Percentiles rank a stretch among this genome's conserved stretches.
phyloP scores from a whole-genome alignment of 1,140 invertebrate genomes.

The Conopomorpha cramerella region DNA sequence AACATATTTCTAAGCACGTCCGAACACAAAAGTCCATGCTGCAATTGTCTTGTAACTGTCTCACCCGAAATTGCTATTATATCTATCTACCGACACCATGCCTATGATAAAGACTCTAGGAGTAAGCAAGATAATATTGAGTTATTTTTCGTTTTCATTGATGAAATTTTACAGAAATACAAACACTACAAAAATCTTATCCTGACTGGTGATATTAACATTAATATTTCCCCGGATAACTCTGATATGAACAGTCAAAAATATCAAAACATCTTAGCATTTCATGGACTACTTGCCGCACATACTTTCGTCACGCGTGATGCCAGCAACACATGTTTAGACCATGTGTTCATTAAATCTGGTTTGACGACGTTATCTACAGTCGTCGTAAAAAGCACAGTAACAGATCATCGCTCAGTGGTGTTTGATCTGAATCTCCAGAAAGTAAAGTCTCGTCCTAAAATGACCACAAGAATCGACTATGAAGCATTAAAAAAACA shows the following conservation, averaged over 20 bases:
- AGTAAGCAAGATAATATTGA: neutral
- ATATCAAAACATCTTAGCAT: neutral
- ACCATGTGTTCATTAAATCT: neutral
- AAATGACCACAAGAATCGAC: neutral
- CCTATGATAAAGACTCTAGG: neutral
- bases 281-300: neutral
- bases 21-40: neutral
- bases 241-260: neutral
- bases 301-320: neutral
- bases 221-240: neutral
- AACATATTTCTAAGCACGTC: neutral
- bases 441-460: neutral
- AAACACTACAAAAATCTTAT: neutral
- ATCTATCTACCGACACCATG: neutral
- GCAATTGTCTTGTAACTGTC: neutral
- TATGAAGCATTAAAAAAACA: neutral
- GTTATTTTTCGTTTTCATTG: neutral
- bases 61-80: neutral
- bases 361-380: neutral
- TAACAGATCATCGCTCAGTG: neutral
- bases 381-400: neutral
- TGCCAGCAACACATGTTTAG: neutral
- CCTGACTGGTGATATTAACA: neutral
- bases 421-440: neutral
- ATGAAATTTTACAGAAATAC: neutral